Evolutionary conservation across 2,888 invertebrate species (phyloP), one percentile per base, ranked within the genome.

Genomic region (Fragum sueziense): DNA sequence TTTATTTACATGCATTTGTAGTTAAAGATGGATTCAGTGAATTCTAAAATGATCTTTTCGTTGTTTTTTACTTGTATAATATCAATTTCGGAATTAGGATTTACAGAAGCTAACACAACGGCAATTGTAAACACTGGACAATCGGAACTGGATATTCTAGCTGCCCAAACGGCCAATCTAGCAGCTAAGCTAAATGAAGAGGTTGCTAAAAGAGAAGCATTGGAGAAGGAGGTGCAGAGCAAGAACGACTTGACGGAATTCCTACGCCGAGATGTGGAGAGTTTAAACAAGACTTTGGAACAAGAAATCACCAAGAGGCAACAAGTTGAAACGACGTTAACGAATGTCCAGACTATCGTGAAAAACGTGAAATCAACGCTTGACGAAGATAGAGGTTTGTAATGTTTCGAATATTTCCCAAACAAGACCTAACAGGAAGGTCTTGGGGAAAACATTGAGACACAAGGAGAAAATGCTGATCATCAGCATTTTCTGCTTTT

Each of bases 211-310:
- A 59, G 71, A 7, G 61, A 71, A 47, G 29, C 29, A 22, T 31
- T 71, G 7, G 71, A 71, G 29, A 54, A 41, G 29, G 74, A 74
- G 34, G 31, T 74, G 9, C 68, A 74, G 59, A 57, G 34, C 20
- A 74, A 74, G 57, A 74, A 74, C 54, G 74, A 74, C 31, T 54
- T 41, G 9, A 57, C 57, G 34, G 54, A 74, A 27, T 74, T 74
- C 22, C 54, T 74, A 7, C 52, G 61, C n/a, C 57, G 22, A 22
- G 74, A 74, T 68, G 68, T 74, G 7, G 1, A 22, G 2, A n/a
- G 17, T 0, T 20, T 68, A 31, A 74, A 74, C 59, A 37, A 57
- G 33, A 74, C 74, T 14, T 57, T 74, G 1, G 29, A 27, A 29
- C 51, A 52, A 27, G 69, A 69, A 47, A 69, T 1, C 0, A 29